A percentile compares a stretch with the other conserved stretches of the same genome.
Evolutionary conservation across 1,140 invertebrate species (phyloP).

Genomic region (Planococcus citri): DNA sequence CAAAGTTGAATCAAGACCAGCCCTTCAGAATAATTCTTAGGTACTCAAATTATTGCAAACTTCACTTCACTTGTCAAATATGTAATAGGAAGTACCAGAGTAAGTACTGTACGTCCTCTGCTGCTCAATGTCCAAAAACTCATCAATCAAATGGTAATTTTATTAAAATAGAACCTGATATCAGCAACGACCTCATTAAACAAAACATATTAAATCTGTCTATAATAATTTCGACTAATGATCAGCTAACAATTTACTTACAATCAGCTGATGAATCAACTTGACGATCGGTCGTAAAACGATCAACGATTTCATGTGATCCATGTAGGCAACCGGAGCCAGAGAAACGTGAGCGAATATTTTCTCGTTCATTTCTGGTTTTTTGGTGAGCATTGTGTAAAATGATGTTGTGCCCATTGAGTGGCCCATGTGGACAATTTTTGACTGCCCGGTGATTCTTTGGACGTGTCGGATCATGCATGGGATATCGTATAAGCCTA

Average conservation of each 20-base stretch:
- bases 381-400: slow-evolving; percentile 37
- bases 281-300: neutral
- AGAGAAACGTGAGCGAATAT: slow-evolving; percentile 35
- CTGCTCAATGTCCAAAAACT: no score
- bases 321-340: slow-evolving; percentile 35
- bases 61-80: no score
- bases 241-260: slow-evolving; percentile 7
- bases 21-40: no score
- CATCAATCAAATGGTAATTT: no score
- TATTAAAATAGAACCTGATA: no score
- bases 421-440: slow-evolving; percentile 43
- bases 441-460: slow-evolving; percentile 36
- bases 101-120: no score
- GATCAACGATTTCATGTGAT: slow-evolving; percentile 17
- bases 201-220: no score
- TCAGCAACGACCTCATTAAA: no score
- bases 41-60: no score
- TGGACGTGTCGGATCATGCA: slow-evolving; percentile 47
- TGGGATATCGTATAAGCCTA: slow-evolving; percentile 47
- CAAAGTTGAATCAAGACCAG: no score
- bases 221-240: no score
- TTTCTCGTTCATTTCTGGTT: slow-evolving; percentile 41
- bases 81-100: no score
- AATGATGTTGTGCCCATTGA: slow-evolving; percentile 46
- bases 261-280: slow-evolving; percentile 14